Base-by-base conservation (phyloP, 2,888 invertebrate species). In the Zelleria hepariella region DNA sequence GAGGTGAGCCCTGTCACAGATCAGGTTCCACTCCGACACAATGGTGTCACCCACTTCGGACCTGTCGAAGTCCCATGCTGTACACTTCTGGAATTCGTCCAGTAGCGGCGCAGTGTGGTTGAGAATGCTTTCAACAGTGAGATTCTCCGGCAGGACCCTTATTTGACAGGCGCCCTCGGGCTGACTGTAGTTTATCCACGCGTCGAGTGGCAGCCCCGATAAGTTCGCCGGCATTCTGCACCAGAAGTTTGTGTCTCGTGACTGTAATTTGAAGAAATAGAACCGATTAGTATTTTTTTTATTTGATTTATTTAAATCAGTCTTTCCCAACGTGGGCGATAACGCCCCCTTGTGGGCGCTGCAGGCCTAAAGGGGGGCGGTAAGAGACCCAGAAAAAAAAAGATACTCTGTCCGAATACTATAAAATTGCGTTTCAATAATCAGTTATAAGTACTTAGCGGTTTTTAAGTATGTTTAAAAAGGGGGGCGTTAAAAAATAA, bases 11-110 rank as follows among this genome's bases (percentile, higher is more conserved):
- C 91, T 90, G 66, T 94, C 94, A 73, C 95, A 95, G 18, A 95
- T 93, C 66, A 95, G 81, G 68, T 91, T 85, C 93, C 95, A 95
- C 87, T 95, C 93, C 0, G 93, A 93, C 61, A 93, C 92, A 66
- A 95, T 92, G 1, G 94, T 94, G 64, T 91, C 89, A 6, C 93
- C 93, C 18, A 89, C 84, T 65, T 86, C 82, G 0, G 82, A 77
- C 51, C 78, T 77, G 67, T 91, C 91, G 69, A 90, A 93, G 63
- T 91, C 91, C 92, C 93, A 93, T 49, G 86, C 82, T 7, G 77
- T 79, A 70, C 93, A 94, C 58, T 86, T 82, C 61, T 83, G 73
- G 62, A 89, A 83, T 15, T 81, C 73, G 42, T 78, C 76, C 52
- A 87, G 63, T 1, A 79, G 24, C n/a, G 82, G 80, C 4, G 86